Evolutionary conservation across 2,113 vertebrate species (phyloP).

Genomic region (Carassius gibelio): DNA sequence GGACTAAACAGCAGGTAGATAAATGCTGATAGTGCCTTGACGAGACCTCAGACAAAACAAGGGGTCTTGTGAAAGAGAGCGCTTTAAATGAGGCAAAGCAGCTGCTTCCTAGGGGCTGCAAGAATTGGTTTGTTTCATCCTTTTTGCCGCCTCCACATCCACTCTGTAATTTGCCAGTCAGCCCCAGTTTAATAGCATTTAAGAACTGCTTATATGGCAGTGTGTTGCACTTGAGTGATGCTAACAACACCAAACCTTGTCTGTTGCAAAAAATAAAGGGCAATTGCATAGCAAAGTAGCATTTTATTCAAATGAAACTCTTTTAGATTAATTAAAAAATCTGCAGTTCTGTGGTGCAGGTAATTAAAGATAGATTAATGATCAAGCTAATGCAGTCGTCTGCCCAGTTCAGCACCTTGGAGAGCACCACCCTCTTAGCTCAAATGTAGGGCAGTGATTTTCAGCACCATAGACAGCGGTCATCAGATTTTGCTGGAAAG

Average conservation of each 20-base stretch:
- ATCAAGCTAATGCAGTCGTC: slow-evolving; percentile 44
- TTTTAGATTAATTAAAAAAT: slow-evolving; percentile 60
- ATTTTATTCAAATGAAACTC: slow-evolving; percentile 56
- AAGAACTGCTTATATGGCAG: slow-evolving; percentile 66
- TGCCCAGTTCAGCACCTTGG: slow-evolving; percentile 42
- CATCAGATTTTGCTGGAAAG: slow-evolving; percentile 33
- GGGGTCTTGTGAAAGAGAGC: slow-evolving; percentile 65
- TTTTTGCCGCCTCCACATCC: slow-evolving; percentile 45
- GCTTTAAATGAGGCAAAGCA: slow-evolving; percentile 55
- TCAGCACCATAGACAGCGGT: slow-evolving; percentile 5
- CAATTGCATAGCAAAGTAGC: slow-evolving; percentile 43
- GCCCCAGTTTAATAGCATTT: slow-evolving; percentile 57
- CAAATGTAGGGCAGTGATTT: neutral
- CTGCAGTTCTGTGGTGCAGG: slow-evolving; percentile 59
- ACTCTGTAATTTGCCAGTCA: slow-evolving; percentile 72
- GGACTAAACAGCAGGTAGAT: slow-evolving; percentile 80
- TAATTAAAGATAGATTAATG: slow-evolving; percentile 69
- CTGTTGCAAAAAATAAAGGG: slow-evolving; percentile 39
- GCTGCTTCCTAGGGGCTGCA: slow-evolving; percentile 50
- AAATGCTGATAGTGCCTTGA: slow-evolving; percentile 76
- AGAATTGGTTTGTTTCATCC: slow-evolving; percentile 57
- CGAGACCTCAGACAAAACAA: slow-evolving; percentile 63
- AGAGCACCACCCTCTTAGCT: neutral
- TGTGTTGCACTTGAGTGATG: slow-evolving; percentile 60
- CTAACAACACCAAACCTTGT: slow-evolving; percentile 49